phyloP scores from a whole-genome alignment of 2,888 invertebrate species.

The Urechis unicinctus region DNA sequence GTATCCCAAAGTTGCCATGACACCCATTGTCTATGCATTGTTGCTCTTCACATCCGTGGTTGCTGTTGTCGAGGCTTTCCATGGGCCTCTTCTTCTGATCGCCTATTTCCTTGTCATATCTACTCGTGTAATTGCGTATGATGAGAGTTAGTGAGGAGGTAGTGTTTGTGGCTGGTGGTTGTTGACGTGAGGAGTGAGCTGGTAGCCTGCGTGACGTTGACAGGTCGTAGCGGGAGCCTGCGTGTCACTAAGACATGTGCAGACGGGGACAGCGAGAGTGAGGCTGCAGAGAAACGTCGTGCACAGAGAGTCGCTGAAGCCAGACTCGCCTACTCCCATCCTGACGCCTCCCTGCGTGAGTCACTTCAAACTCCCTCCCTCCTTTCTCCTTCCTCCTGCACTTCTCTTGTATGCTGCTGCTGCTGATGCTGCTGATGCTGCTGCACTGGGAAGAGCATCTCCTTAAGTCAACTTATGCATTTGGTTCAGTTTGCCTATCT shows the following conservation, averaged over 20 bases:
- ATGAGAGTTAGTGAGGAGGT: background rate
- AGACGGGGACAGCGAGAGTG: background rate
- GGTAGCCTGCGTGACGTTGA: background rate
- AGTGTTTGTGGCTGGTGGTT: background rate
- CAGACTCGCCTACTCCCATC: background rate
- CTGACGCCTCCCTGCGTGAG: background rate
- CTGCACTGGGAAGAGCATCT: too few relatives aligned
- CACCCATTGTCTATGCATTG: too few relatives aligned
- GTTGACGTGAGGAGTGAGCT: background rate
- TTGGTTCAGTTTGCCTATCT: too few relatives aligned
- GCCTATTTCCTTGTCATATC: background rate
- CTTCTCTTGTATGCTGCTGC: too few relatives aligned
- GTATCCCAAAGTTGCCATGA: too few relatives aligned
- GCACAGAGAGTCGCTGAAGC: background rate
- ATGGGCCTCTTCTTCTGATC: background rate
- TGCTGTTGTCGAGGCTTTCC: too few relatives aligned
- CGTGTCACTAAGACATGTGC: background rate
- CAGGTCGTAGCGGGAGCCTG: background rate
- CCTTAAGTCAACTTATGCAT: too few relatives aligned
- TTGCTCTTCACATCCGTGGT: too few relatives aligned
- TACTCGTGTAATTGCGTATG: background rate
- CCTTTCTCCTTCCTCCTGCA: background rate
- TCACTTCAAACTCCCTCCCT: background rate
- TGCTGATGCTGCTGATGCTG: too few relatives aligned
- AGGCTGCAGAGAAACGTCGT: too few relatives aligned